Conservation (phyloP, 2,888 invertebrate species). For the Phorcus lineatus region DNA sequence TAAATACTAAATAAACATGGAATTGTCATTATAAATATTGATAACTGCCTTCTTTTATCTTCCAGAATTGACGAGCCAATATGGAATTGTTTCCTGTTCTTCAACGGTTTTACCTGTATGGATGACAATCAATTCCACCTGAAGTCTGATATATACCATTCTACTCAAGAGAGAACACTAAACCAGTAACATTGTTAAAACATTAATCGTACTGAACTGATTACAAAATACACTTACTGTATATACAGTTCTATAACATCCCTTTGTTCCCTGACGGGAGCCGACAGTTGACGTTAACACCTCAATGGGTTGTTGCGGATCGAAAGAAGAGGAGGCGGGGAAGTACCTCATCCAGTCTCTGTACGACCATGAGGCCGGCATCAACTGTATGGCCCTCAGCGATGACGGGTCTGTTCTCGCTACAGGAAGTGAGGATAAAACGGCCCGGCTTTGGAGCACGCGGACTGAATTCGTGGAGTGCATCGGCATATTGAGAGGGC, state of each 20-base stretch:
- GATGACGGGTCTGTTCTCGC: constrained; percentile 77
- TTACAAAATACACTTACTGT: neutral
- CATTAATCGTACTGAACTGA: neutral
- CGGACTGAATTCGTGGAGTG: constrained; percentile 76
- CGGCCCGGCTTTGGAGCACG: constrained; percentile 77
- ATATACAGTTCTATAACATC: neutral
- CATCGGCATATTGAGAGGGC: constrained; percentile 76
- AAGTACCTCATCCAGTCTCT: constrained; percentile 67
- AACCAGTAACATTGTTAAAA: too few species aligned
- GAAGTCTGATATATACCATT: too few species aligned
- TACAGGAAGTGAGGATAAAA: constrained; percentile 77
- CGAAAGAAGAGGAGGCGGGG: constrained; percentile 56
- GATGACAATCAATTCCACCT: neutral
- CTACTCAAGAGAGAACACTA: too few species aligned
- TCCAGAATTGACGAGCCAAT: too few species aligned
- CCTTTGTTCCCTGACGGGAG: neutral
- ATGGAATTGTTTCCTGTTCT: constrained; percentile 1
- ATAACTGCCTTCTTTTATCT: too few species aligned
- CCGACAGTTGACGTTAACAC: neutral
- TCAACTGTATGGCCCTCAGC: constrained; percentile 78
- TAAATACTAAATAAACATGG: too few species aligned
- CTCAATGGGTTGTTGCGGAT: constrained; percentile 62
- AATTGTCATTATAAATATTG: too few species aligned
- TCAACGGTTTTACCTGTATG: constrained; percentile 3
- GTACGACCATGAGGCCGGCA: constrained; percentile 75